Evolutionary conservation across 1,140 invertebrate genomes (phyloP), one percentile per base, ranked within the genome.

Genomic region (Holotrichia oblita): DNA sequence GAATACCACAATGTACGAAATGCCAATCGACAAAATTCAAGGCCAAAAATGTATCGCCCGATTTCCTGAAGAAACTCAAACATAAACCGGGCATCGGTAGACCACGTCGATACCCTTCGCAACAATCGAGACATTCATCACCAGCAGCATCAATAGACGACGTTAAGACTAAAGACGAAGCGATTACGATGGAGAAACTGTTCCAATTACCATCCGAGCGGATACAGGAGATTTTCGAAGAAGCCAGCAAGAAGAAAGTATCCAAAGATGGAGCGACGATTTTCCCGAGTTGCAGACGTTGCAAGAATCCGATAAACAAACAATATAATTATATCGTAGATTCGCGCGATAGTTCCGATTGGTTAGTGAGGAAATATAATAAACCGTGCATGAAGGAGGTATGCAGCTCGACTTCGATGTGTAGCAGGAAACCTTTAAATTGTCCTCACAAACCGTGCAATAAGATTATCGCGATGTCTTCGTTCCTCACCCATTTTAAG

Each of bases 401-500:
- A 27, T 69, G n/a, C 22, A 81, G 44, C 80, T 14, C 40, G 41
- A 79, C 76, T 12, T 40, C 27, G 7, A 20, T 73, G 14, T 77
- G 64, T 9, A 83, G 83, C 8, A 82, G 81, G 78, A 82, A 83
- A 42, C 85, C 85, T 6, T 75, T 86, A 17, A 80, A 79, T 40
- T 86, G 85, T 73, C 84, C 83, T 8, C 84, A 86, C 69, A 81
- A 83, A 40, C 79, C 77, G 9, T 86, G 85, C 72, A 79, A 80
- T 55, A 85, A 85, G 77, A 83, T 83, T 27, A 81, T 86, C 12
- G 83, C 85, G 3, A 72, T 83, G n/a, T 85, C 85, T 4, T 81
- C 83, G 6, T 84, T 86, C 42, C 79, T 82, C 20, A 83, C 76
- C 22, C 85, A 86, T 76, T 86, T 85, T 76, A 84, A 83, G 74